Evolutionary conservation across 2,113 vertebrate species (phyloP).

Genomic region (Phylloscopus trochiloides): DNA sequence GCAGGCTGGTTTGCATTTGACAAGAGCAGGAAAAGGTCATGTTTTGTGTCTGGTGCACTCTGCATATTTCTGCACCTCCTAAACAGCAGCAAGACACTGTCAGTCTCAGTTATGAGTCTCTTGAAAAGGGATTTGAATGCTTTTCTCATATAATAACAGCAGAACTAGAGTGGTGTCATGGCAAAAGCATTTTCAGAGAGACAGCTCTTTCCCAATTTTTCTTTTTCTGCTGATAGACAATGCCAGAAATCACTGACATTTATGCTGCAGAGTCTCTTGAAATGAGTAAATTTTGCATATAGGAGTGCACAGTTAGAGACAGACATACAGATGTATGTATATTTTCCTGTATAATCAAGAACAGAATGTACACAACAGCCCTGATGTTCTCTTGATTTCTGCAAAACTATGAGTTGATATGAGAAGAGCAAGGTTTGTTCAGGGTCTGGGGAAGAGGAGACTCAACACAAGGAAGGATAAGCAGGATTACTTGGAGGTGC

Average conservation of each 20-base stretch:
- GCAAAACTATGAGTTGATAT: neutral
- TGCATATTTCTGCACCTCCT: neutral
- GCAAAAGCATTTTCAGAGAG: neutral
- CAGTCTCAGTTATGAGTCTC: neutral
- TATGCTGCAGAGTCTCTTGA: neutral
- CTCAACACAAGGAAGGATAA: neutral
- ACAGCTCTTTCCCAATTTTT: neutral
- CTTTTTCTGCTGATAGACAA: neutral
- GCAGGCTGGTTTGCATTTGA: neutral
- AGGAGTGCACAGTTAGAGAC: neutral
- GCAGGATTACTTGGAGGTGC: rapidly evolving
- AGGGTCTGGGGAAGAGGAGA: rapidly evolving
- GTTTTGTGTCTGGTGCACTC: neutral
- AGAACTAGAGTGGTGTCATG: neutral
- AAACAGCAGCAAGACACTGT: neutral
- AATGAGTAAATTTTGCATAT: neutral
- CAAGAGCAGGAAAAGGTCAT: neutral
- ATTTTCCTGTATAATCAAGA: neutral
- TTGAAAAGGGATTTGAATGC: neutral
- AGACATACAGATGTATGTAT: neutral
- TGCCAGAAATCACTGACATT: neutral
- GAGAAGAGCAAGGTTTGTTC: neutral
- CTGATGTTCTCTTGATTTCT: neutral
- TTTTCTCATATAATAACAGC: neutral
- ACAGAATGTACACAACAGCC: neutral